Base-by-base conservation (phyloP, 2,797 vertebrate species). In the Chanos chanos region DNA sequence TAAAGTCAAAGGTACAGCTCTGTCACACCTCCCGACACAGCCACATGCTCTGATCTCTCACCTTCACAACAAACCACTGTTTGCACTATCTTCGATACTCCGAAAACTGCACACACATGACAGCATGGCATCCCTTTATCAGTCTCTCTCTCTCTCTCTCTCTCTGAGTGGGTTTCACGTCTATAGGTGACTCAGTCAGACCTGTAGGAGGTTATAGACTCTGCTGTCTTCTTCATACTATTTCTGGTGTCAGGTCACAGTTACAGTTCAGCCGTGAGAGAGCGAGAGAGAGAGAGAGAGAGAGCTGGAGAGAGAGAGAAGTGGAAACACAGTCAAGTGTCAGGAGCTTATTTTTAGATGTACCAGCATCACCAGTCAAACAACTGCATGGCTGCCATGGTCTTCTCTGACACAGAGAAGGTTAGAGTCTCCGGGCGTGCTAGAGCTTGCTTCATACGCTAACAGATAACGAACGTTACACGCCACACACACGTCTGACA, bases 251-350 rank as follows among this genome's bases (percentile, higher is more conserved):
- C 18, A 48, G 64, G 76, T 83, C 80, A 82, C 79, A 70, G 81
- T 83, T 81, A 77, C 76, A 64, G 77, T 80, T 83, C 77, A 77
- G 80, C 70, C 64, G 66, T 72, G 79, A 86, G 79, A 78, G 77
- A 82, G 76, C 75, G 74, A 83, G n/a, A n/a, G n/a, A n/a, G n/a
- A n/a, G n/a, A n/a, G n/a, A n/a, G n/a, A n/a, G 6, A 33, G 30
- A 33, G 30, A 33, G 12, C 33, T 6, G 12, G 12, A 12, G 30
- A 33, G 12, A 33, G 12, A n/a, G n/a, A n/a, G n/a, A 66, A 67
- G 86, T 90, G 88, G 89, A 90, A 91, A 90, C 85, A 87, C 85
- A 87, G 86, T 87, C 73, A 81, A 88, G 86, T 86, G 85, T 86
- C 80, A 73, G 72, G 66, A 51, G 64, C 56, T 64, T 89, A 90